Percentiles rank a stretch among this genome's conserved stretches.
These are phyloP conservation scores for Acipenser transmontanus DNA, from an alignment of 2,797 vertebrate genomes.

Conservation along the genomic window DNA sequence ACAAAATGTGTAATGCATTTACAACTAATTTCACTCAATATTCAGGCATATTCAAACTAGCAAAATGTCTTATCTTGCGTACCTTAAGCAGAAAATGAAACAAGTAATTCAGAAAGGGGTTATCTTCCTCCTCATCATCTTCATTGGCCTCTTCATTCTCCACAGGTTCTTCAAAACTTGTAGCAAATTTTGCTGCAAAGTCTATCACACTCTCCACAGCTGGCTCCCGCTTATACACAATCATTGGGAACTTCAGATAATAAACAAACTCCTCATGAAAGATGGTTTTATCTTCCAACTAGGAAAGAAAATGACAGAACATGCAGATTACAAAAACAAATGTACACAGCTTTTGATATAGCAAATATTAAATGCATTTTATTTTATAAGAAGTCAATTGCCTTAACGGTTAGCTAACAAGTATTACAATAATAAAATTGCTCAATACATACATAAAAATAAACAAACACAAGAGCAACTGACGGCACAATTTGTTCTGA, in stretches of 20 bases:
- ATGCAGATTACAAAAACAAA: not conserved
- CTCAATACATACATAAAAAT: not conserved
- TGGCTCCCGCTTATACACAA: slow-evolving; percentile 83
- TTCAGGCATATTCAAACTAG: not conserved
- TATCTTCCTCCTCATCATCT: slow-evolving; percentile 50
- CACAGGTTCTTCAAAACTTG: slow-evolving; percentile 67
- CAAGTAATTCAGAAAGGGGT: slow-evolving; percentile 74
- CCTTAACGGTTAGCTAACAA: not conserved
- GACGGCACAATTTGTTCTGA: too few species aligned
- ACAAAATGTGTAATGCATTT: too few species aligned
- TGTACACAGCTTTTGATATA: not conserved
- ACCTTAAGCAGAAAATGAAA: slow-evolving; percentile 89
- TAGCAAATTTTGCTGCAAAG: slow-evolving; percentile 79
- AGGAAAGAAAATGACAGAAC: slow-evolving; percentile 20
- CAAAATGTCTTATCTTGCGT: slow-evolving; percentile 21
- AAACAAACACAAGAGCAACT: not conserved
- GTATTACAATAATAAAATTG: not conserved
- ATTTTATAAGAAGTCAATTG: too few species aligned
- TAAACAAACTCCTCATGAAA: slow-evolving; percentile 84
- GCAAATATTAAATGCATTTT: too few species aligned
- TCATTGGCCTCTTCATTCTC: slow-evolving; percentile 40
- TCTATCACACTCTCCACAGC: slow-evolving; percentile 80
- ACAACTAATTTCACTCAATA: not conserved
- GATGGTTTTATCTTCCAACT: slow-evolving; percentile 71
- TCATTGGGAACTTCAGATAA: slow-evolving; percentile 81